A percentile compares a stretch with the other conserved stretches of the same genome.
These are phyloP conservation scores for Ophiodon elongatus DNA, from an alignment of 2,113 vertebrate species.

Conservation along the genomic window DNA sequence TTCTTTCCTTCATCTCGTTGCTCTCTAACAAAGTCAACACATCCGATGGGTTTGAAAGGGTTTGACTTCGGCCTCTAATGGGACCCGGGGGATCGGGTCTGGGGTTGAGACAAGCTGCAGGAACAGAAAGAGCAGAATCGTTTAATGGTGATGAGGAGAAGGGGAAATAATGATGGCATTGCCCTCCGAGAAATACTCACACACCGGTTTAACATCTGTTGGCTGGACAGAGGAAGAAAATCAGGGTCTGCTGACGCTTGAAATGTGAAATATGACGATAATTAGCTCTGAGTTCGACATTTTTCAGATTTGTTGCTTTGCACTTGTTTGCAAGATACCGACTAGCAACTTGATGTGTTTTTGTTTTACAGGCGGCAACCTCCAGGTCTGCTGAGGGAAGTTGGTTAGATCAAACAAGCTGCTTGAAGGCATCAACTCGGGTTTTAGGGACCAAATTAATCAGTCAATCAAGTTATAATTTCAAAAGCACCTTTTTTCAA, in stretches of 20 bases:
- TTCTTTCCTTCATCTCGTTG: neutral
- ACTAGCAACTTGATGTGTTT: no score
- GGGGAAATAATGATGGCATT: no score
- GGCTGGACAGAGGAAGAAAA: neutral
- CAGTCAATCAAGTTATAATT: no score
- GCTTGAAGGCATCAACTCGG: no score
- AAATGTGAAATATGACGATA: neutral
- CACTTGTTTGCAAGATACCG: neutral
- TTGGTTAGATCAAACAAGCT: no score
- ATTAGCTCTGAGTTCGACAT: neutral
- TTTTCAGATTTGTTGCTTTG: neutral
- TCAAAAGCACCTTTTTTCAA: no score
- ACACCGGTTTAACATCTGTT: neutral
- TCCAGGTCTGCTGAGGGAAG: no score
- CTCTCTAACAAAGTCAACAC: neutral
- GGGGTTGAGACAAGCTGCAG: neutral
- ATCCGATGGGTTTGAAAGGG: neutral
- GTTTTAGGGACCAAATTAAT: no score
- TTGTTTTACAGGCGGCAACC: neutral
- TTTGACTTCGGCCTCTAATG: neutral
- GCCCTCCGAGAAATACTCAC: neutral
- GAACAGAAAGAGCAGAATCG: neutral
- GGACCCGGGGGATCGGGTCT: neutral
- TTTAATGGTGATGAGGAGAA: neutral
- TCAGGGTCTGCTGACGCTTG: neutral